Evolutionary conservation across 2,113 vertebrate species (phyloP).

Genomic region (Nerophis ophidion): DNA sequence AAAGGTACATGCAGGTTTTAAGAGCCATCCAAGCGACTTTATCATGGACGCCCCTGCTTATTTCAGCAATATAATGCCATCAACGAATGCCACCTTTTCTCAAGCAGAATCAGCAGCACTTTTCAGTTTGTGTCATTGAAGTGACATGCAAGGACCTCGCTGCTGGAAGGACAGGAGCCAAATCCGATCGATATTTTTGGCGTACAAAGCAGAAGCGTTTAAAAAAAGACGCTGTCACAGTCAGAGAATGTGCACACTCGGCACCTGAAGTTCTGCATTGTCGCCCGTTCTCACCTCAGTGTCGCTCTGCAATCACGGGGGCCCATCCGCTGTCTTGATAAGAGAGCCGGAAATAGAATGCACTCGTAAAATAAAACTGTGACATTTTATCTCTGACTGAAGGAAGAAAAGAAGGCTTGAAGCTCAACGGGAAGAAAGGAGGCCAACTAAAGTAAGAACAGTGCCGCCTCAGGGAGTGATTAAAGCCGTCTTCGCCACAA

Average conservation of each 20-base stretch:
- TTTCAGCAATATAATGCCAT: no score
- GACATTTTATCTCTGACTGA: slow-evolving; percentile 32
- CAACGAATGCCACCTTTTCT: no score
- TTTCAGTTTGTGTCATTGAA: no score
- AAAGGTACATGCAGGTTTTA: no score
- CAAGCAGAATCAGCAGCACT: no score
- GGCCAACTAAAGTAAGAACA: slow-evolving; percentile 26
- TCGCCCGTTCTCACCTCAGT: slow-evolving; percentile 18
- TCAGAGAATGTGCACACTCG: slow-evolving; percentile 20
- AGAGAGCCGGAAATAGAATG: slow-evolving; percentile 36
- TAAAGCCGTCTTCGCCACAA: neutral
- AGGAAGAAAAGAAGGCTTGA: slow-evolving; percentile 10
- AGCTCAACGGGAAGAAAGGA: slow-evolving; percentile 30
- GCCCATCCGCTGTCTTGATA: slow-evolving; percentile 28
- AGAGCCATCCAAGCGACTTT: no score
- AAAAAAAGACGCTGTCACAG: slow-evolving; percentile 10
- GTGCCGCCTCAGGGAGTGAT: neutral
- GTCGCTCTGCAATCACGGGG: slow-evolving; percentile 21
- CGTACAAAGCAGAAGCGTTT: neutral
- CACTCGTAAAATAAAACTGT: slow-evolving; percentile 19
- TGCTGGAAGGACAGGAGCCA: neutral
- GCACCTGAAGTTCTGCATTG: slow-evolving; percentile 33
- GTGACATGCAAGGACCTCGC: neutral
- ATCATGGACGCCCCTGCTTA: no score
- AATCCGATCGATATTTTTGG: neutral